Base-by-base conservation (phyloP, 1,140 invertebrate genomes). In the Scaptomyza montana region DNA sequence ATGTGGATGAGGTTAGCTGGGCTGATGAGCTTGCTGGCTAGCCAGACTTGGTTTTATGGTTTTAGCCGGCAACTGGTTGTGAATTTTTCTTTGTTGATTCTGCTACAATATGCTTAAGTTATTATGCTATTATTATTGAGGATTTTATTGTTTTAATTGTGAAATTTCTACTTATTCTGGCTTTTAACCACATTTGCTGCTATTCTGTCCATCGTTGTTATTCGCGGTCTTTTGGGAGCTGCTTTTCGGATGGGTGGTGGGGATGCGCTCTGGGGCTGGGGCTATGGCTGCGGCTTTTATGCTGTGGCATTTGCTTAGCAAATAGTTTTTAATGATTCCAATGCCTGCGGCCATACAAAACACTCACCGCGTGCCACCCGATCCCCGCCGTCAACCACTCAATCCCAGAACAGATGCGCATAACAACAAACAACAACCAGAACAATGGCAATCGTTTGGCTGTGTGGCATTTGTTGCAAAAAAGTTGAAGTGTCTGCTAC, bases 291-390 rank as follows among this genome's bases (percentile, higher is more conserved):
- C 50, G 72, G 57, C 49, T 73, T 67, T 71, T 77, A 45, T 73
- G 69, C 77, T 84, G 57, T 74, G 80, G 81, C 78, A 86, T 86
- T 85, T 74, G 80, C 77, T 85, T 65, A 86, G 78, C 77, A 85
- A 85, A 85, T 85, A 85, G 81, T 85, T 85, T 77, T 71, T 87
- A 87, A 81, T 86, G 82, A 87, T 86, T 87, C 71, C 82, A 82
- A 82, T 82, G 75, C 71, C 62, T 77, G 75, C 41, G 66, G 79
- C 75, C 75, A 36, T 1, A 25, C 30, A 33, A 33, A 33, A 5
- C 28, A 33, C 8, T 39, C 30, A 46, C 39, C 25, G 56, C 39
- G n/a, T 33, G 47, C 45, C 30, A 33, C 10, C 51, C 36, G 7
- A 33, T 33, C 30, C 30, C 39, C 39, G 3, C 2, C 39, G 1